Evolutionary conservation across 2,888 invertebrate species (phyloP).

Genomic region (Drosophila pegasa): DNA sequence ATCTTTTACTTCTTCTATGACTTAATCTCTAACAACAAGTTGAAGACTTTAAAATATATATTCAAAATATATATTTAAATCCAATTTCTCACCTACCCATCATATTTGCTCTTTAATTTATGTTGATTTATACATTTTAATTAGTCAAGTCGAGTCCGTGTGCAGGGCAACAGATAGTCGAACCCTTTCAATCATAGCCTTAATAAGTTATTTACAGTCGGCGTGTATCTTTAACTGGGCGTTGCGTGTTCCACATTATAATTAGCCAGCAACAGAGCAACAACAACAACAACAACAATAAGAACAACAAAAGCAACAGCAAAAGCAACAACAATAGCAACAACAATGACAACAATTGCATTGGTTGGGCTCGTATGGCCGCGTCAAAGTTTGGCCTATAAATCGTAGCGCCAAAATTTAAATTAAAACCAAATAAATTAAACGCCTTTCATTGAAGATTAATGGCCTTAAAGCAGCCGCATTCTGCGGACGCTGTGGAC

Average conservation of each 20-base stretch:
- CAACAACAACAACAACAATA: constrained; percentile 16
- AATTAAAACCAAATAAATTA: constrained; percentile 81
- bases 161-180: constrained; percentile 19
- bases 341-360: constrained; percentile 49
- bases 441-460: constrained; percentile 81
- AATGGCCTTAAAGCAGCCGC: constrained; percentile 74
- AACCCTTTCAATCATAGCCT: background rate
- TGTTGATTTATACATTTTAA: background rate
- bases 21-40: background rate
- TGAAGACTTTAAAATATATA: background rate
- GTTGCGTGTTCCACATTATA: constrained; percentile 70
- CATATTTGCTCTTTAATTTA: background rate
- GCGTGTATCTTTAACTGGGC: constrained; percentile 51
- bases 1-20: too few relatives aligned
- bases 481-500: constrained; percentile 27
- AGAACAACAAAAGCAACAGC: constrained; percentile 19
- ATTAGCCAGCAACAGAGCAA: constrained; percentile 57
- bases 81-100: background rate
- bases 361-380: constrained; percentile 51
- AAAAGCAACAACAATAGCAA: constrained; percentile 15
- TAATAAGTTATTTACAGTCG: constrained; percentile 34
- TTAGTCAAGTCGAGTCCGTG: background rate
- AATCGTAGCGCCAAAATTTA: constrained; percentile 78
- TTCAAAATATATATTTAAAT: too few relatives aligned
- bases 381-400: constrained; percentile 77